Conservation (phyloP, 2,113 vertebrate species). For the Rhagologus leucostigma region DNA sequence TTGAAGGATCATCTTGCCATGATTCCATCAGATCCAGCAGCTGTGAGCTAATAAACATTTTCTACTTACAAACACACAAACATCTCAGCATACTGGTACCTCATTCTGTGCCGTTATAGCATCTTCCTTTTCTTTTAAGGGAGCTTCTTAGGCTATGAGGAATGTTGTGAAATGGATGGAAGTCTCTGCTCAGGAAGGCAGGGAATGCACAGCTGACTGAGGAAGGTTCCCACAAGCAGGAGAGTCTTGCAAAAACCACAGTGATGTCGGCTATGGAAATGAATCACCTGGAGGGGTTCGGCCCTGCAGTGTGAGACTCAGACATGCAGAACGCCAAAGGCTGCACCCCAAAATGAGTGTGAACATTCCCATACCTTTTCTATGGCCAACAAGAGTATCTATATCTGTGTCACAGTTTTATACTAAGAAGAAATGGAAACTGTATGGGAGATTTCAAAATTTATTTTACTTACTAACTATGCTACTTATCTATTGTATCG, state of each 20-base stretch:
- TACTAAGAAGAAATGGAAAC: background rate
- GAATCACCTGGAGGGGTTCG: background rate
- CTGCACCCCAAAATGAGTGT: background rate
- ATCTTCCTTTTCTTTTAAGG: background rate
- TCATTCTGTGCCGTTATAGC: background rate
- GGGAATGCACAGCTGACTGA: background rate
- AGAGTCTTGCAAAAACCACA: accelerated
- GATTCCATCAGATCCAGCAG: background rate
- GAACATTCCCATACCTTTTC: background rate
- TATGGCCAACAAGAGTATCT: background rate
- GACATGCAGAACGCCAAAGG: background rate
- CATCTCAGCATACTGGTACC: background rate
- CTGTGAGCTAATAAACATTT: background rate
- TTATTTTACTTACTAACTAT: background rate
- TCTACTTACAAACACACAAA: background rate
- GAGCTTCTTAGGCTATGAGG: background rate
- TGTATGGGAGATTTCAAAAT: background rate
- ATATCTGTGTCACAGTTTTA: background rate
- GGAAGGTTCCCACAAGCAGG: background rate
- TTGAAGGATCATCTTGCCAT: background rate
- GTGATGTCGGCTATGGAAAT: background rate
- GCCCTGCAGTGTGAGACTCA: background rate
- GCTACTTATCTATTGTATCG: background rate
- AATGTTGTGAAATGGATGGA: background rate
- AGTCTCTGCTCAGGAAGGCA: background rate